Percentiles rank a stretch among this genome's conserved stretches.
These are phyloP conservation scores for Poeciliopsis occidentalis DNA, from an alignment of 2,113 vertebrate species.

Conservation along the genomic window DNA sequence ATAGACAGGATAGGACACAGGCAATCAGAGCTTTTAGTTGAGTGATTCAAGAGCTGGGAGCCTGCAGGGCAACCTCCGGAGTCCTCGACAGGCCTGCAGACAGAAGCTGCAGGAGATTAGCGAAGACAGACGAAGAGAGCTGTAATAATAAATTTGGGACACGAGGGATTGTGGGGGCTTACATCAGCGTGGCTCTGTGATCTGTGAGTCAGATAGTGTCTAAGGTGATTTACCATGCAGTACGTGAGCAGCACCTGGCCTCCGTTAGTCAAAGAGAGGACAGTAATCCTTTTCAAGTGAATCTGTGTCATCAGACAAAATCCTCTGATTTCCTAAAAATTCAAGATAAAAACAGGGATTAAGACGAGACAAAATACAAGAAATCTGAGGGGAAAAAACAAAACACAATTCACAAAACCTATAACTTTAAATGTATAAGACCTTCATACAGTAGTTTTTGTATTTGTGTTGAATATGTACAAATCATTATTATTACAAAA, in stretches of 20 bases:
- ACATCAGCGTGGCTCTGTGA: conserved; percentile 28
- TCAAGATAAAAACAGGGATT: neutral
- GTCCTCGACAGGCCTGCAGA: conserved; percentile 15
- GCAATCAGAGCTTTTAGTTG: conserved; percentile 3
- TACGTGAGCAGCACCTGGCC: conserved; percentile 32
- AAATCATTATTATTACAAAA: no score
- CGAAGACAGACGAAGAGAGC: conserved; percentile 20
- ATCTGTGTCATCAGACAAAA: conserved; percentile 5
- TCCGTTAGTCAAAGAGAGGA: conserved; percentile 3
- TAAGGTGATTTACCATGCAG: conserved; percentile 33
- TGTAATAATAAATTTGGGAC: conserved; percentile 42
- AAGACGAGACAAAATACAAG: neutral
- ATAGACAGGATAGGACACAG: neutral
- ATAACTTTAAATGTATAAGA: no score
- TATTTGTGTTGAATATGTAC: no score
- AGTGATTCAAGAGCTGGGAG: conserved; percentile 1
- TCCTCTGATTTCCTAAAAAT: neutral
- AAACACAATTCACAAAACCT: no score
- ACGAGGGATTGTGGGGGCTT: conserved; percentile 41
- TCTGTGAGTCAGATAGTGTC: conserved; percentile 42
- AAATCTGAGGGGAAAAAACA: neutral
- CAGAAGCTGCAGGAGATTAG: conserved; percentile 25
- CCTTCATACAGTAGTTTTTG: no score
- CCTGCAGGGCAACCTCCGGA: neutral
- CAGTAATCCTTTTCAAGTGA: conserved; percentile 8